A percentile compares a stretch with the other conserved stretches of the same genome.
Evolutionary conservation across 1,140 invertebrate genomes (phyloP).

Genomic region (Mya arenaria): DNA sequence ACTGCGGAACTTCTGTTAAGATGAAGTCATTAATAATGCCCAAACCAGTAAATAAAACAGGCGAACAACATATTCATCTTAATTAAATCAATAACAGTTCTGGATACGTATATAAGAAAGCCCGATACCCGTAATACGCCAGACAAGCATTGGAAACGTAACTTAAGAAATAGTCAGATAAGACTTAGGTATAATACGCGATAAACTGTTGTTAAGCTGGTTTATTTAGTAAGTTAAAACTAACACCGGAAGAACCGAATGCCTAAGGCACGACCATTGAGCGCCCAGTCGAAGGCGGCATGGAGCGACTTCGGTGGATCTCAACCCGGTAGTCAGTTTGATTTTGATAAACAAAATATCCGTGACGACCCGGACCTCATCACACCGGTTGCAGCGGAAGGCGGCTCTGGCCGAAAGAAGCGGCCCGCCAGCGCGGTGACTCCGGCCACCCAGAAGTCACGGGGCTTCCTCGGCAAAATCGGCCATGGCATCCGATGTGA

Average conservation of each 20-base stretch:
- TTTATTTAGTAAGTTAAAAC: neutral
- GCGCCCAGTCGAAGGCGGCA: constrained; percentile 73
- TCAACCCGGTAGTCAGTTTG: constrained; percentile 62
- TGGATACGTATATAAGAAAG: neutral
- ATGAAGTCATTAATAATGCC: too few species aligned
- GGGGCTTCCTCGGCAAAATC: constrained; percentile 63
- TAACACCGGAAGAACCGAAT: neutral
- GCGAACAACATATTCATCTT: too few species aligned
- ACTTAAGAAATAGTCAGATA: neutral
- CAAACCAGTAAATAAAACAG: too few species aligned
- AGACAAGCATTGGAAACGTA: neutral
- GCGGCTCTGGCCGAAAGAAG: constrained; percentile 54
- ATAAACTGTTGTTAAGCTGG: too few species aligned
- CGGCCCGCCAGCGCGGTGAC: constrained; percentile 39
- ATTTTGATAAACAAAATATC: constrained; percentile 55
- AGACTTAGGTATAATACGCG: neutral
- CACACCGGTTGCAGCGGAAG: constrained; percentile 61
- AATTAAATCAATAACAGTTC: neutral
- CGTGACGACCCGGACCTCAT: constrained; percentile 68
- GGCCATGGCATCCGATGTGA: constrained; percentile 75
- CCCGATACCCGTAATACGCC: neutral
- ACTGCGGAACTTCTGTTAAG: too few species aligned
- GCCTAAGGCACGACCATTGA: constrained; percentile 61
- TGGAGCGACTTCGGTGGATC: constrained; percentile 68
- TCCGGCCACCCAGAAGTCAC: constrained; percentile 44